Evolutionary conservation across 2,113 vertebrate genomes (phyloP).

Genomic region (Atherinomorus stipes): DNA sequence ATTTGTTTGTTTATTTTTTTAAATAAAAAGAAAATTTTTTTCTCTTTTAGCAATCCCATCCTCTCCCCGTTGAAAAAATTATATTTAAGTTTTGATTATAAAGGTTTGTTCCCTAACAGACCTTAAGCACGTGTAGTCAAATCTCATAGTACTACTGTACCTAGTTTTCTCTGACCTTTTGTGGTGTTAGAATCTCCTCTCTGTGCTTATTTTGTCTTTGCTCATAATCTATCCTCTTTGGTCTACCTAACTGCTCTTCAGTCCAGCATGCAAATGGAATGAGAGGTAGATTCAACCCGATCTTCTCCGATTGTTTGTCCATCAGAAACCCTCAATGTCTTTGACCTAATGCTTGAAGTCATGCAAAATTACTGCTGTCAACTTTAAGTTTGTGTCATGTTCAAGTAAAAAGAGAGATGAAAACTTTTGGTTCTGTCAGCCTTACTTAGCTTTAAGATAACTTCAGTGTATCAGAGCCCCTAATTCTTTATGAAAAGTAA

Average conservation of each 20-base stretch:
- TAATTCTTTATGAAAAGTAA: slow-evolving; percentile 7
- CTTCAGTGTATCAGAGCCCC: not conserved
- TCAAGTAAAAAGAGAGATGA: slow-evolving; percentile 34
- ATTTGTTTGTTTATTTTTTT: too few relatives aligned
- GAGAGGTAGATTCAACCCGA: slow-evolving; percentile 18
- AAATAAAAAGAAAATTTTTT: not conserved
- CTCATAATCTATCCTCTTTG: slow-evolving; percentile 29
- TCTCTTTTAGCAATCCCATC: slow-evolving; percentile 22
- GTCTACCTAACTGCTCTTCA: slow-evolving; percentile 16
- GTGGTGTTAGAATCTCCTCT: slow-evolving; percentile 34
- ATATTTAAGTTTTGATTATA: slow-evolving; percentile 1
- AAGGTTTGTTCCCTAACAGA: slow-evolving; percentile 9
- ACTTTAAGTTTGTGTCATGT: not conserved
- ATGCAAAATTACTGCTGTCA: slow-evolving; percentile 5
- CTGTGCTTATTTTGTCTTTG: slow-evolving; percentile 26
- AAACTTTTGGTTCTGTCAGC: slow-evolving; percentile 12
- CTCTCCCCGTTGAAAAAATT: slow-evolving; percentile 3
- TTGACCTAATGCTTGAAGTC: slow-evolving; percentile 22
- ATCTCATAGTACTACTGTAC: slow-evolving; percentile 1
- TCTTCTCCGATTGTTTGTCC: slow-evolving; percentile 37
- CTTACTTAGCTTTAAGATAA: slow-evolving; percentile 22
- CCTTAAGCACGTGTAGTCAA: slow-evolving; percentile 26
- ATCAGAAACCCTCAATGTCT: slow-evolving; percentile 26
- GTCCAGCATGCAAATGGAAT: slow-evolving; percentile 47
- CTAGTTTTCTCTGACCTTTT: slow-evolving; percentile 17